phyloP scores from a whole-genome alignment of 2,888 invertebrate species.

The Leptinotarsa peninsularis region DNA sequence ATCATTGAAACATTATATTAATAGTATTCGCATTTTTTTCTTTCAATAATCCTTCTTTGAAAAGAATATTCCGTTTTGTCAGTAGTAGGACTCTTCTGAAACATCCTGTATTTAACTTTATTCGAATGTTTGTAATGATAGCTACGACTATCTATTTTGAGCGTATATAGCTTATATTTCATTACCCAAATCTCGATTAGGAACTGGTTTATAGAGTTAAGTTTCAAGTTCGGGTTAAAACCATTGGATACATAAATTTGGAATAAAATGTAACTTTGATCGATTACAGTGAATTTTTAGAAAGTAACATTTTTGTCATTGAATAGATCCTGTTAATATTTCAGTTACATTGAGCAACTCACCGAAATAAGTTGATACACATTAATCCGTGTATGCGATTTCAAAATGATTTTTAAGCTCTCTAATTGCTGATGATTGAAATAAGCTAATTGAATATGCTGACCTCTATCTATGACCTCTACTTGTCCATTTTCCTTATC shows the following conservation, averaged over 20 bases:
- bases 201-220: conserved; percentile 53
- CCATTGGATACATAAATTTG: conserved; percentile 34
- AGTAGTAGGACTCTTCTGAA: background rate
- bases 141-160: conserved; percentile 42
- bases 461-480: too few relatives aligned
- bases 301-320: conserved; percentile 7
- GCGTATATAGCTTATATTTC: conserved; percentile 44
- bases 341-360: background rate
- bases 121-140: conserved; percentile 1
- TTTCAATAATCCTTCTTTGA: background rate
- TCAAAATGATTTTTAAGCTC: too few relatives aligned
- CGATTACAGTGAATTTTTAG: background rate
- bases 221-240: conserved; percentile 32
- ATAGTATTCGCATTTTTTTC: too few relatives aligned
- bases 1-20: too few relatives aligned
- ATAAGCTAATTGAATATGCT: too few relatives aligned
- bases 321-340: background rate
- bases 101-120: background rate
- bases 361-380: background rate
- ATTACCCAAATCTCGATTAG: conserved; percentile 58
- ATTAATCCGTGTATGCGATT: background rate
- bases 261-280: conserved; percentile 18
- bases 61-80: background rate
- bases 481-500: too few relatives aligned
- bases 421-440: too few relatives aligned